phyloP scores from a whole-genome alignment of 2,113 vertebrate genomes.

The Pachypanchax playfairii region DNA sequence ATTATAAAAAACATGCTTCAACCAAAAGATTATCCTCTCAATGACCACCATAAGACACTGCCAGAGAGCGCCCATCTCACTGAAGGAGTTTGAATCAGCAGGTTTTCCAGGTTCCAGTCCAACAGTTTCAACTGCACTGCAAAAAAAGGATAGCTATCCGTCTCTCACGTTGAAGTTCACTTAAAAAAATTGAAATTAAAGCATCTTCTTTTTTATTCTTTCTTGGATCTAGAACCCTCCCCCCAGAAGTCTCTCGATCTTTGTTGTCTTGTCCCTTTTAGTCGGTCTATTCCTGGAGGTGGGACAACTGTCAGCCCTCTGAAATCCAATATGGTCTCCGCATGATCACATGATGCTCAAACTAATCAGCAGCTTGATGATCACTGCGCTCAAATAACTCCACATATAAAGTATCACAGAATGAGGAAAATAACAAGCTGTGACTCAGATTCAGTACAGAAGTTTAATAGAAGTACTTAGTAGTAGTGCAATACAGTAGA shows the following conservation, averaged over 20 bases:
- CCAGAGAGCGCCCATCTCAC: slow-evolving; percentile 52
- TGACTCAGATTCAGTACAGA: neutral
- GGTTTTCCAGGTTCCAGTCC: neutral
- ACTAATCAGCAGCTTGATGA: slow-evolving; percentile 1
- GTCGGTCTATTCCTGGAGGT: slow-evolving; percentile 58
- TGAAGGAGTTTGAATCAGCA: neutral
- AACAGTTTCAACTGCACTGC: neutral
- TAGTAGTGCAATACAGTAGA: slow-evolving; percentile 16
- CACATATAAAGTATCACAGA: neutral
- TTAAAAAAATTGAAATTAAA: no score
- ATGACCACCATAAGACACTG: slow-evolving; percentile 32
- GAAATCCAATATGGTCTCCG: slow-evolving; percentile 7
- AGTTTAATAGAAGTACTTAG: slow-evolving; percentile 35
- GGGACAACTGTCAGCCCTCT: slow-evolving; percentile 24
- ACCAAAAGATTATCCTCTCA: slow-evolving; percentile 49
- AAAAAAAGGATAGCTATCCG: neutral
- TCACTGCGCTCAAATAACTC: neutral
- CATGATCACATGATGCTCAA: slow-evolving; percentile 13
- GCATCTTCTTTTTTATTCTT: slow-evolving; percentile 14
- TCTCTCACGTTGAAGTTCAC: no score
- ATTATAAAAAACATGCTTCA: slow-evolving; percentile 30
- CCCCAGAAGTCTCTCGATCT: slow-evolving; percentile 7
- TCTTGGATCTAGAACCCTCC: neutral
- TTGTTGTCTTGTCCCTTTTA: slow-evolving; percentile 1
- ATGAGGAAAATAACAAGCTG: neutral